Evolutionary conservation across 2,888 invertebrate genomes (phyloP).

Genomic region (Ectropis crepuscularia): DNA sequence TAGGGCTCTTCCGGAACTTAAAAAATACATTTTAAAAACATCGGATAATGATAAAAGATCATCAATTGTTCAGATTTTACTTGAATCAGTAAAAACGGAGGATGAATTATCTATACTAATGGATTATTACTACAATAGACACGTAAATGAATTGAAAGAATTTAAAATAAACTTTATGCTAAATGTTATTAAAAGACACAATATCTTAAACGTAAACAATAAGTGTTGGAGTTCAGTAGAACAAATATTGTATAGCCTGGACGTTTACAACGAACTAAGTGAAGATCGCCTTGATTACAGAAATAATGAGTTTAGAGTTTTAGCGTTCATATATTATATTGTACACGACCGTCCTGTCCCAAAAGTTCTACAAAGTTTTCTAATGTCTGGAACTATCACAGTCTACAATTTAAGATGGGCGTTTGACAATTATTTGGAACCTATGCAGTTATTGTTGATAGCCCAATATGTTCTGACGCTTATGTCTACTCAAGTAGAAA

Average conservation of each 20-base stretch:
- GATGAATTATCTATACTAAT: constrained; percentile 38
- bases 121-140: too few species aligned
- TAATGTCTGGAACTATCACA: neutral
- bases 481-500: neutral
- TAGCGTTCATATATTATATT: constrained; percentile 30
- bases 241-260: constrained; percentile 29
- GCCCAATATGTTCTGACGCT: neutral
- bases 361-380: constrained; percentile 8
- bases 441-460: neutral
- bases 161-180: constrained; percentile 24
- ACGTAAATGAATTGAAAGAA: constrained; percentile 24
- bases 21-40: constrained; percentile 24
- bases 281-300: neutral
- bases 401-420: neutral
- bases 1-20: constrained; percentile 41
- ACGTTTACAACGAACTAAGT: constrained; percentile 10
- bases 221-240: constrained; percentile 28
- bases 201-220: constrained; percentile 25
- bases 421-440: neutral
- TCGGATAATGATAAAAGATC: constrained; percentile 20
- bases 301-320: constrained; percentile 6
- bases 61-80: constrained; percentile 38
- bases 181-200: constrained; percentile 16
- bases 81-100: constrained; percentile 46
- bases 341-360: constrained; percentile 23